phyloP scores from a whole-genome alignment of 2,888 invertebrate genomes.

The Galerucella nymphaeae region DNA sequence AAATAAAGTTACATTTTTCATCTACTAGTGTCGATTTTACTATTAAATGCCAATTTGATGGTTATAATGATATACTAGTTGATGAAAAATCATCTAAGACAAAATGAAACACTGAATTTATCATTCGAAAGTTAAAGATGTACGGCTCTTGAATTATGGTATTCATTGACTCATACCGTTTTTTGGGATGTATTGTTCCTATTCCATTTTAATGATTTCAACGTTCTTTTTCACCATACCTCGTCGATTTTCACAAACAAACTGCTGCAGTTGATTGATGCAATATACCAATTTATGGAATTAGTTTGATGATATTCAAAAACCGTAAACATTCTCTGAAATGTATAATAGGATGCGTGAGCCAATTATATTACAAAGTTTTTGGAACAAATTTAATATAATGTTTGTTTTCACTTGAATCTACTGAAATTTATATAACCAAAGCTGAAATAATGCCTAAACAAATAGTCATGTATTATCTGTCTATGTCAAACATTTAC shows the following conservation, averaged over 20 bases:
- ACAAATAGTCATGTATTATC: slow-evolving; percentile 7
- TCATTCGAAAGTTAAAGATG: no score
- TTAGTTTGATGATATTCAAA: no score
- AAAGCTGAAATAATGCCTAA: slow-evolving; percentile 5
- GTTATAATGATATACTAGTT: not conserved
- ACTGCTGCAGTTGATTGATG: no score
- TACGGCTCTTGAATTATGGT: no score
- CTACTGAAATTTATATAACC: not conserved
- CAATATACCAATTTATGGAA: no score
- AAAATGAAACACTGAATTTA: not conserved
- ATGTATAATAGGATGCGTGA: not conserved
- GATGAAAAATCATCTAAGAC: not conserved
- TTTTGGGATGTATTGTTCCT: no score
- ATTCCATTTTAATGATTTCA: no score
- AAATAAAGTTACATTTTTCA: not conserved
- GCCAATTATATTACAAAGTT: not conserved
- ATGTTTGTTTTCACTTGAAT: not conserved
- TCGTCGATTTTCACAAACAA: no score
- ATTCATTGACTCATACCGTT: no score
- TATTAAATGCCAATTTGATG: not conserved
- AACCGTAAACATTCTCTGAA: not conserved
- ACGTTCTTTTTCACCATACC: no score
- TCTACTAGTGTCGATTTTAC: not conserved
- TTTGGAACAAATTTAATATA: not conserved
- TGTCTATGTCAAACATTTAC: slow-evolving; percentile 1